These are phyloP conservation scores for Phocoena phocoena DNA, from an alignment of 2,113 vertebrate species.

Conservation along the genomic window DNA sequence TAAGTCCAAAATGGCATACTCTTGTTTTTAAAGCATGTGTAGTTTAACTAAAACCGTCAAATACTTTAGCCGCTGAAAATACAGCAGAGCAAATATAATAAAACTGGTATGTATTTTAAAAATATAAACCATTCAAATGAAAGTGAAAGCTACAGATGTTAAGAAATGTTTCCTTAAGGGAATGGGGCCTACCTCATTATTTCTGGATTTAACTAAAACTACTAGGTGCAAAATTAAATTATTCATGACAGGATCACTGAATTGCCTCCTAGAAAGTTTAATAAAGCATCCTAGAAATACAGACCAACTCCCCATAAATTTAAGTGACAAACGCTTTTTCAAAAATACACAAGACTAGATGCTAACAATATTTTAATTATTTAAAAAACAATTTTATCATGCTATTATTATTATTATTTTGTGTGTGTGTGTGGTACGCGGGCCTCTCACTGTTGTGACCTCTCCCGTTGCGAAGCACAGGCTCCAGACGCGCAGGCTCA, in stretches of 20 bases:
- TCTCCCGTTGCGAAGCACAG: no score
- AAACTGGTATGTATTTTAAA: not conserved
- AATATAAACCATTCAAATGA: constrained; percentile 55
- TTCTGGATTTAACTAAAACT: constrained; percentile 83
- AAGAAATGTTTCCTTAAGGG: constrained; percentile 77
- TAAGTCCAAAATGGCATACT: not conserved
- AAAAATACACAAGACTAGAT: constrained; percentile 61
- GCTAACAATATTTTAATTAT: constrained; percentile 59
- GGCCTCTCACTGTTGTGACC: no score
- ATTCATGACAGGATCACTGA: constrained; percentile 86
- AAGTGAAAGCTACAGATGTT: constrained; percentile 29
- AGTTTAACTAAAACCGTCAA: constrained; percentile 5
- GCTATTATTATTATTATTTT: not conserved
- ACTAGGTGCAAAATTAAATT: constrained; percentile 85
- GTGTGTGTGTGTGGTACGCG: no score
- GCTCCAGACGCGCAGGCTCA: no score
- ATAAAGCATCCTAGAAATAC: constrained; percentile 78
- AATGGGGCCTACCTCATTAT: constrained; percentile 71
- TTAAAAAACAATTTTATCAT: constrained; percentile 46
- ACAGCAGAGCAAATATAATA: constrained; percentile 61
- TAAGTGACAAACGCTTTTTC: constrained; percentile 69
- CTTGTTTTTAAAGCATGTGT: not conserved
- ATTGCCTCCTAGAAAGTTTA: constrained; percentile 84
- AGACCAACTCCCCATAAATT: constrained; percentile 76
- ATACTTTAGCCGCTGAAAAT: constrained; percentile 37